Evolutionary conservation across 2,888 invertebrate species (phyloP).

Genomic region (Prosopocoilus inquinatus): DNA sequence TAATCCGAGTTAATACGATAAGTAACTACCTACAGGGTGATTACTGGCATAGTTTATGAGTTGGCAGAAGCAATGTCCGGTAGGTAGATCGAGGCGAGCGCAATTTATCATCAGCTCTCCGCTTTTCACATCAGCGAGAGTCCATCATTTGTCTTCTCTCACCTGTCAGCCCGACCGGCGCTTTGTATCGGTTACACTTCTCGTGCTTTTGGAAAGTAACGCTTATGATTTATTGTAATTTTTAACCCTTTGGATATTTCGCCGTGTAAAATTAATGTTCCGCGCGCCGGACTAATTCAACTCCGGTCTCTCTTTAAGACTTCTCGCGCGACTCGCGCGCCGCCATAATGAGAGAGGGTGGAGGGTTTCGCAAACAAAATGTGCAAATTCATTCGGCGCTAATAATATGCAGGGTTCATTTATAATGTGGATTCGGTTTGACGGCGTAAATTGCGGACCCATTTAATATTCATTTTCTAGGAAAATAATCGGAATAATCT

Average conservation of each 20-base stretch:
- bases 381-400: too few relatives aligned
- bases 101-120: slow-evolving; percentile 45
- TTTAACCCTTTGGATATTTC: slow-evolving; percentile 43
- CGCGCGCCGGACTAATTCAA: slow-evolving; percentile 15
- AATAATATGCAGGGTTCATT: too few relatives aligned
- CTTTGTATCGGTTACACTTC: slow-evolving; percentile 49
- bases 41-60: slow-evolving; percentile 14
- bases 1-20: slow-evolving; percentile 8
- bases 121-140: slow-evolving; percentile 41
- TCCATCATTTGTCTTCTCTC: slow-evolving; percentile 49
- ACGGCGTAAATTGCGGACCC: too few relatives aligned
- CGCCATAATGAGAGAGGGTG: too few relatives aligned
- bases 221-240: slow-evolving; percentile 44
- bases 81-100: slow-evolving; percentile 42
- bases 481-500: too few relatives aligned
- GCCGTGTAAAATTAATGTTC: slow-evolving; percentile 29
- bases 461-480: too few relatives aligned
- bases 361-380: not conserved
- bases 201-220: slow-evolving; percentile 33
- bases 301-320: slow-evolving; percentile 1
- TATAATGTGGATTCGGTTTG: too few relatives aligned
- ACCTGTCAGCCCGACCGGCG: slow-evolving; percentile 46
- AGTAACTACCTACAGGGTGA: slow-evolving; percentile 6
- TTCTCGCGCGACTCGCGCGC: too few relatives aligned
- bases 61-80: slow-evolving; percentile 35